phyloP scores from a whole-genome alignment of 1,140 invertebrate species.

The Hesperophylax magnus region DNA sequence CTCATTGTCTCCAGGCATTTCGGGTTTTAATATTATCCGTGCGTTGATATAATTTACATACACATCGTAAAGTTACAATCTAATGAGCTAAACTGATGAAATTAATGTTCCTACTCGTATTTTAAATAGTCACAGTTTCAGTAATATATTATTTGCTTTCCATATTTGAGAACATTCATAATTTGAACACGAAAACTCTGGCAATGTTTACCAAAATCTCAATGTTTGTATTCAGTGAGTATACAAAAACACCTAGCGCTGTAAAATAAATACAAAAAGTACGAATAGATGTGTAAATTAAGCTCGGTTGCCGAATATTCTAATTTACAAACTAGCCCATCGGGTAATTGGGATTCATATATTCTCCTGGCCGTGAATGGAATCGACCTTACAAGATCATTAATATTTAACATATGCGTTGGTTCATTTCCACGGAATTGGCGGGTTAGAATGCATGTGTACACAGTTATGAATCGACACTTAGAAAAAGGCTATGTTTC shows the following conservation, averaged over 20 bases:
- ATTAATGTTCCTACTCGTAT: no score
- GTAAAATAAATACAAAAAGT: no score
- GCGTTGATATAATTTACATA: not conserved
- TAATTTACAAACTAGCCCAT: not conserved
- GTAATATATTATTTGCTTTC: no score
- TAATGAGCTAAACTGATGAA: no score
- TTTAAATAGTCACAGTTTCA: no score
- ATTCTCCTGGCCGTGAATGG: conserved; percentile 13
- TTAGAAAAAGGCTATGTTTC: not conserved
- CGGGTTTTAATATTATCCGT: not conserved
- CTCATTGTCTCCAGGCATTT: not conserved
- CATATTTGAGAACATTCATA: no score
- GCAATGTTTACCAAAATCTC: no score
- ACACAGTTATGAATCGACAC: not conserved
- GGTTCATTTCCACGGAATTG: conserved; percentile 19
- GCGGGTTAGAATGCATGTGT: conserved; percentile 14
- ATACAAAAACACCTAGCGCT: no score
- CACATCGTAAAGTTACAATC: no score
- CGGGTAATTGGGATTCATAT: not conserved
- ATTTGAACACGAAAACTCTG: no score
- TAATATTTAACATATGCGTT: conserved; percentile 27
- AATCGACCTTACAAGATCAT: conserved; percentile 15
- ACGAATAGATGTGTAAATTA: conserved; percentile 2
- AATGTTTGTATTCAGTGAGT: no score
- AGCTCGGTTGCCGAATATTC: not conserved